Base-by-base conservation (phyloP, 2,113 vertebrate species). In the Pongo pygmaeus region DNA sequence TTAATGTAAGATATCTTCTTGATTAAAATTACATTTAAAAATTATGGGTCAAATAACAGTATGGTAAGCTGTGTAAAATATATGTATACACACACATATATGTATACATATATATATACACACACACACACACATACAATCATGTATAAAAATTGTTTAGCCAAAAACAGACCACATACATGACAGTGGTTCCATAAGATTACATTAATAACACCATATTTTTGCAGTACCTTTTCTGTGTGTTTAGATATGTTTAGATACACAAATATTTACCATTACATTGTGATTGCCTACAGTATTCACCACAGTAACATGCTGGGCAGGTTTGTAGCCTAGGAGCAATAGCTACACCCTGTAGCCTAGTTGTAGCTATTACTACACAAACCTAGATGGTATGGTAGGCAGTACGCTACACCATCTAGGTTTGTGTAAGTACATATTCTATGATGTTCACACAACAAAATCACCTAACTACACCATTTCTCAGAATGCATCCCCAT, bases 11-110 rank as follows among this genome's bases (percentile, higher is more conserved):
- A 40, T 23, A 69, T 3, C 13, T 55, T 84, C 43, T 94, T 59
- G 35, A 46, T 79, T 74, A 81, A n/a, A 93, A 50, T 78, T 23
- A 79, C 20, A 59, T 61, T 75, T 67, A 89, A 84, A 46, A 30
- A 64, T 27, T 14, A 12, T 40, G 12, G 30, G 7, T 83, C n/a
- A 90, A 86, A 57, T 75, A 83, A 74, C n/a, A 97, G 6, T 43
- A 38, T 52, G 32, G 16, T 35, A 84, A 89, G 67, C 17, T 85
- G 2, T 52, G 75, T 78, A 52, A 64, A 5, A 5, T 22, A 80
- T 48, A 11, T 4, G 43, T 27, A 20, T 1, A 0, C 23, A 17
- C 2, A 38, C 1, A 25, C 20, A 46, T 32, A 22, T 22, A 20
- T 18, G 14, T 30, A 30, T 64, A 8, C 5, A 27, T 9, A 25